Percentiles rank a stretch among this genome's conserved stretches.
phyloP scores from a whole-genome alignment of 2,888 invertebrate genomes.

The Cyaniris semiargus region DNA sequence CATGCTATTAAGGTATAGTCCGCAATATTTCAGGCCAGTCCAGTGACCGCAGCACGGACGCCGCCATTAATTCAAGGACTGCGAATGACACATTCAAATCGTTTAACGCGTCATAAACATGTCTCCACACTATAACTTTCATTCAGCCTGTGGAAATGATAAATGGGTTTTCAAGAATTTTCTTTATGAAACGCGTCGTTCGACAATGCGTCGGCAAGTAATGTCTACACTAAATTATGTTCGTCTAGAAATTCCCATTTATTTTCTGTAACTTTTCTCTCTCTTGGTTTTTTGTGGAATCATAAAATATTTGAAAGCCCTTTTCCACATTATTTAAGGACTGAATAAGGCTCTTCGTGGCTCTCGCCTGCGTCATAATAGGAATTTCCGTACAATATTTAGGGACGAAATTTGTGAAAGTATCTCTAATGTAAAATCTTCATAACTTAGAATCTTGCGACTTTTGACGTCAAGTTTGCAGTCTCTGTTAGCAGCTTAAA shows the following conservation, averaged over 20 bases:
- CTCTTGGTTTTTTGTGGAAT: neutral
- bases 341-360: neutral
- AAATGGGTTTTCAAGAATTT: neutral
- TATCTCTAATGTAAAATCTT: neutral
- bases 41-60: conserved; percentile 16
- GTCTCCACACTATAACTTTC: conserved; percentile 9
- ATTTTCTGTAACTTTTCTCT: conserved; percentile 1
- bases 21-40: conserved; percentile 20
- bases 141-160: conserved; percentile 9
- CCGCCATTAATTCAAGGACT: conserved; percentile 17
- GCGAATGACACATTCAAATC: conserved; percentile 28
- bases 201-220: neutral
- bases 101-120: conserved; percentile 28
- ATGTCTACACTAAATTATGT: conserved; percentile 11
- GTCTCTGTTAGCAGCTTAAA: neutral
- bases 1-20: conserved; percentile 9
- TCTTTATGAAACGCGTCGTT: neutral
- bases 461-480: conserved; percentile 1
- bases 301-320: conserved; percentile 2
- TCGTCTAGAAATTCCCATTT: neutral
- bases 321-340: neutral
- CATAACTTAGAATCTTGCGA: neutral
- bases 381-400: conserved; percentile 6
- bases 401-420: neutral
- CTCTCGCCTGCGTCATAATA: neutral